Evolutionary conservation across 2,113 vertebrate species (phyloP).

Genomic region (Piprites chloris): DNA sequence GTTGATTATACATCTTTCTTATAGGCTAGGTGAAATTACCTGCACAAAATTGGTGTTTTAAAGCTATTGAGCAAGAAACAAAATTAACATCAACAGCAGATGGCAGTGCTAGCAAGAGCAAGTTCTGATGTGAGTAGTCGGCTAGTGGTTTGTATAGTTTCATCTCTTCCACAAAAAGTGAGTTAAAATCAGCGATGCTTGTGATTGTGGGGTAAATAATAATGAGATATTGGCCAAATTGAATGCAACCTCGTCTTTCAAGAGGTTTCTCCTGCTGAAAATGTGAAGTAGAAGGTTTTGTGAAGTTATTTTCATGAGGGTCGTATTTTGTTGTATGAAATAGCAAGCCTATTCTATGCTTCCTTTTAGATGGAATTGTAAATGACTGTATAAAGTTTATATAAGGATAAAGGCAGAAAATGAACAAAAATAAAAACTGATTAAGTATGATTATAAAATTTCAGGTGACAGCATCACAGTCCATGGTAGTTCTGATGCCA

Average conservation of each 20-base stretch:
- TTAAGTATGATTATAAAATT: neutral
- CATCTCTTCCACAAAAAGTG: neutral
- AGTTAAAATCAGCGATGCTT: neutral
- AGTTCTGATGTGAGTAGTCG: neutral
- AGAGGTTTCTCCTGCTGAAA: neutral
- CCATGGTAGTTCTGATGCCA: neutral
- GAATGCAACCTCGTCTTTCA: neutral
- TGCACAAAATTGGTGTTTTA: neutral
- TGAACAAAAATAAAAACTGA: neutral
- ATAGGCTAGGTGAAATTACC: neutral
- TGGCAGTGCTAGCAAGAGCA: slow-evolving; percentile 62
- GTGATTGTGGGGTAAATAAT: neutral
- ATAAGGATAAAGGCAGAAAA: neutral
- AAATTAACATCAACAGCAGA: slow-evolving; percentile 47
- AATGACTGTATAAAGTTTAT: neutral
- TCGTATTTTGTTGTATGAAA: neutral
- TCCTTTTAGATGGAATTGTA: neutral
- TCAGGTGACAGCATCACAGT: neutral
- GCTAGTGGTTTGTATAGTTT: neutral
- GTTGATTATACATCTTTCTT: neutral
- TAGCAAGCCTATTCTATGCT: neutral
- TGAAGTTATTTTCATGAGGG: neutral
- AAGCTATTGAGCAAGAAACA: neutral
- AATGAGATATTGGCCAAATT: neutral
- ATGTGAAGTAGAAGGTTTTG: neutral